These are phyloP conservation scores for Halocaridina rubra DNA, from an alignment of 2,888 invertebrate genomes.

Conservation along the genomic window DNA sequence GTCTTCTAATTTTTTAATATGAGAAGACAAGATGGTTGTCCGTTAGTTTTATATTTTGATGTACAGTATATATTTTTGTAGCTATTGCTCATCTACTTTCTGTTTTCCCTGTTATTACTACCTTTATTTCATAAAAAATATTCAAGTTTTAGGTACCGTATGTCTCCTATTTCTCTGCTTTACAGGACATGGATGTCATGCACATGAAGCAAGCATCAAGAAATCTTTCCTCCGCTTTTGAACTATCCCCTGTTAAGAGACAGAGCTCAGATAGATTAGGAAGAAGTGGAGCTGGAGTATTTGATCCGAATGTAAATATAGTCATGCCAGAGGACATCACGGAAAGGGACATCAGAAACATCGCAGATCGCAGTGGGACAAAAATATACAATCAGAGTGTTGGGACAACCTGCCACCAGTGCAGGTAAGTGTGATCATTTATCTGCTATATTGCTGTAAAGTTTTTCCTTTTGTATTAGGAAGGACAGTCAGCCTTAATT, in stretches of 20 bases:
- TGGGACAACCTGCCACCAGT: slow-evolving; percentile 62
- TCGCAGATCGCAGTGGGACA: slow-evolving; percentile 31
- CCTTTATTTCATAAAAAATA: neutral
- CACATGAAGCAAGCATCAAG: slow-evolving; percentile 13
- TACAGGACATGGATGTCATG: slow-evolving; percentile 44
- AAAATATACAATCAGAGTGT: slow-evolving; percentile 41
- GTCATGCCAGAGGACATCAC: slow-evolving; percentile 47
- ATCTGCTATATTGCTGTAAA: too few species aligned
- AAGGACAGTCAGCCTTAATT: too few species aligned
- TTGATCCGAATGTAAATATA: slow-evolving; percentile 53
- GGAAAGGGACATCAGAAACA: slow-evolving; percentile 20
- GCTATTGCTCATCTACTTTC: neutral
- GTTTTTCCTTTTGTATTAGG: too few species aligned
- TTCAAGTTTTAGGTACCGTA: neutral
- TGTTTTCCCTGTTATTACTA: neutral
- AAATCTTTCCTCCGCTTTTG: neutral
- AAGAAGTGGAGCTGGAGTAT: neutral
- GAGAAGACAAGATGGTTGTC: too few species aligned
- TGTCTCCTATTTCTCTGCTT: neutral
- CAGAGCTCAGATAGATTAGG: neutral
- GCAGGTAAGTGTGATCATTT: slow-evolving; percentile 18
- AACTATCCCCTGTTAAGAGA: neutral
- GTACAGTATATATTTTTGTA: too few species aligned
- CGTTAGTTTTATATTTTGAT: too few species aligned
- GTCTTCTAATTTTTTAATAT: too few species aligned